A percentile compares a stretch with the other conserved stretches of the same genome.
phyloP scores from a whole-genome alignment of 2,888 invertebrate species.

The Glaucopsyche alexis region DNA sequence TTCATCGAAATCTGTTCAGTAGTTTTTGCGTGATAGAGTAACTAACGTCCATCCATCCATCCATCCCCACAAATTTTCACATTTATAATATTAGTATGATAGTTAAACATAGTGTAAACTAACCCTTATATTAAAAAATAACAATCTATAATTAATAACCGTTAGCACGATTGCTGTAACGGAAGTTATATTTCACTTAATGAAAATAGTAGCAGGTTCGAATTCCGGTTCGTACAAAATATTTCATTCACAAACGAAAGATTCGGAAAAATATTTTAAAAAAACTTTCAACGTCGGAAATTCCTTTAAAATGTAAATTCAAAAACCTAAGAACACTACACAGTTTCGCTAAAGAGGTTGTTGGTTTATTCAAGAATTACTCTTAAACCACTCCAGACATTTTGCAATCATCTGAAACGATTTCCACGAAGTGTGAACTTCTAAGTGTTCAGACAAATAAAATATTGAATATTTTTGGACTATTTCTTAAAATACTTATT shows the following conservation, averaged over 20 bases:
- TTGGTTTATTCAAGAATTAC: conserved; percentile 5
- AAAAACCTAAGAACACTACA: neutral
- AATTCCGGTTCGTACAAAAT: neutral
- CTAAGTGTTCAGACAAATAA: neutral
- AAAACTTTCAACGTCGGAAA: neutral
- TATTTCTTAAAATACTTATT: too few relatives aligned
- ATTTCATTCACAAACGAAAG: neutral
- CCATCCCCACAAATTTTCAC: too few relatives aligned
- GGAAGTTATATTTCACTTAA: neutral
- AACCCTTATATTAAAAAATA: neutral
- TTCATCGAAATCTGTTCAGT: too few relatives aligned
- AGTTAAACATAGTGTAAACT: neutral
- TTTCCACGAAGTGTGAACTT: neutral
- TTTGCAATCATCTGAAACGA: neutral
- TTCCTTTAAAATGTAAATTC: neutral
- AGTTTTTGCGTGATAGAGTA: too few relatives aligned
- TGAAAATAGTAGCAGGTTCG: neutral
- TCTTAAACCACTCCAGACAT: neutral
- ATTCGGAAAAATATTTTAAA: neutral
- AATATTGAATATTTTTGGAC: neutral
- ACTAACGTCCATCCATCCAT: too few relatives aligned
- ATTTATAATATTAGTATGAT: too few relatives aligned
- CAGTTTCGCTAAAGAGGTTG: neutral
- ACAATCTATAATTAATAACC: neutral
- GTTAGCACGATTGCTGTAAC: neutral